phyloP scores from a whole-genome alignment of 2,113 vertebrate genomes.

The Enhydra lutris region DNA sequence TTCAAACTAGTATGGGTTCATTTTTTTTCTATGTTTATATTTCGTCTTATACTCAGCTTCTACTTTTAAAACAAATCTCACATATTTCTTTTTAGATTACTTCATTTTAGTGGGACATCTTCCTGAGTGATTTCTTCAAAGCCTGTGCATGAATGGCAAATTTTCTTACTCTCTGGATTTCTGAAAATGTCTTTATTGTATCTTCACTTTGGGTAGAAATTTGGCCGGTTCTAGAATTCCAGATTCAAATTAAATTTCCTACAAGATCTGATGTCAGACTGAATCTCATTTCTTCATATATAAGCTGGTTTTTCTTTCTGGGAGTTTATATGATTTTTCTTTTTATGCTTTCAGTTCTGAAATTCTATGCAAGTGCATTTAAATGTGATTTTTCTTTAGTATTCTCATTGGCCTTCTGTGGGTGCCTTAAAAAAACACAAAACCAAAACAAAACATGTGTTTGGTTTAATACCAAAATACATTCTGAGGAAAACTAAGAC shows the following conservation, averaged over 20 bases:
- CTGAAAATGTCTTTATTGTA: conserved; percentile 24
- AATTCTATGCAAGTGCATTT: not conserved
- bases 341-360: not conserved
- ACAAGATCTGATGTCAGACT: not conserved
- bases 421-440: not conserved
- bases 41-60: not conserved
- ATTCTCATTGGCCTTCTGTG: not conserved
- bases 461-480: not conserved
- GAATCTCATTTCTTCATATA: not conserved
- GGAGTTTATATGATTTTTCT: not conserved
- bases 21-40: not conserved
- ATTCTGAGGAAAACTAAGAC: not conserved
- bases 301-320: not conserved
- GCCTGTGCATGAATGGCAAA: not conserved
- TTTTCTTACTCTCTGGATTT: conserved; percentile 4
- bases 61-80: not conserved
- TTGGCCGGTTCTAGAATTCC: not conserved
- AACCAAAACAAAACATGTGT: not conserved
- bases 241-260: conserved; percentile 26
- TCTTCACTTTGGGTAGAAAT: not conserved
- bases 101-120: not conserved
- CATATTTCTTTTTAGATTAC: not conserved
- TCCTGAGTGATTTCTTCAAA: not conserved
- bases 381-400: not conserved
- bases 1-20: not conserved